Percentiles rank a stretch among this genome's conserved stretches.
phyloP scores from a whole-genome alignment of 2,888 invertebrate genomes.

The Pachymerium ferrugineum region DNA sequence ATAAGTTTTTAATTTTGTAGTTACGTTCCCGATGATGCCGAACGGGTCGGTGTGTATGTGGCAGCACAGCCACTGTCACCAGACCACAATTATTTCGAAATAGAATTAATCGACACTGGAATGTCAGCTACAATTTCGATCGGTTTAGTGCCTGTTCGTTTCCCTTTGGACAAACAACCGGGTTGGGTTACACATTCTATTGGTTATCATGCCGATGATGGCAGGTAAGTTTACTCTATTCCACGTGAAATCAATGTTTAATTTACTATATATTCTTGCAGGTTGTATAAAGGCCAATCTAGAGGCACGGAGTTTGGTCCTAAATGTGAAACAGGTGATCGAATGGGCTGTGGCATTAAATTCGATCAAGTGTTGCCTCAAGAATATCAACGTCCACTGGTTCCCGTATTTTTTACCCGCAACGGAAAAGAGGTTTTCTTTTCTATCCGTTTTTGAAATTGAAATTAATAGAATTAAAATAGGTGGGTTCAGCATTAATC shows the following conservation, averaged over 20 bases:
- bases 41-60: slow-evolving; percentile 47
- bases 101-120: slow-evolving; percentile 47
- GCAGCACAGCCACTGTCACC: slow-evolving; percentile 44
- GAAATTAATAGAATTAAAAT: neutral
- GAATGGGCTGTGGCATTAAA: slow-evolving; percentile 49
- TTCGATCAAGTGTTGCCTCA: slow-evolving; percentile 42
- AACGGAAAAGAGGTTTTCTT: slow-evolving; percentile 50
- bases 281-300: slow-evolving; percentile 47
- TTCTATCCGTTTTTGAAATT: neutral
- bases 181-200: slow-evolving; percentile 49
- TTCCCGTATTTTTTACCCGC: slow-evolving; percentile 50
- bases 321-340: slow-evolving; percentile 47
- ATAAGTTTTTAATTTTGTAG: slow-evolving; percentile 40
- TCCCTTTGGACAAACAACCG: slow-evolving; percentile 48
- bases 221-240: slow-evolving; percentile 43
- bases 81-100: slow-evolving; percentile 47
- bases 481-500: slow-evolving; percentile 39
- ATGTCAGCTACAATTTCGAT: slow-evolving; percentile 44
- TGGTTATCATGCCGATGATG: slow-evolving; percentile 50
- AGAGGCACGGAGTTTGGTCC: slow-evolving; percentile 47
- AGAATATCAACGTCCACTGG: slow-evolving; percentile 41
- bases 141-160: slow-evolving; percentile 47
- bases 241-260: neutral
- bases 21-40: slow-evolving; percentile 45
- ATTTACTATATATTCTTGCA: slow-evolving; percentile 37